A percentile compares a stretch with the other conserved stretches of the same genome.
These are phyloP conservation scores for Hippocampus abdominalis DNA, from an alignment of 2,113 vertebrate species.

Conservation along the genomic window DNA sequence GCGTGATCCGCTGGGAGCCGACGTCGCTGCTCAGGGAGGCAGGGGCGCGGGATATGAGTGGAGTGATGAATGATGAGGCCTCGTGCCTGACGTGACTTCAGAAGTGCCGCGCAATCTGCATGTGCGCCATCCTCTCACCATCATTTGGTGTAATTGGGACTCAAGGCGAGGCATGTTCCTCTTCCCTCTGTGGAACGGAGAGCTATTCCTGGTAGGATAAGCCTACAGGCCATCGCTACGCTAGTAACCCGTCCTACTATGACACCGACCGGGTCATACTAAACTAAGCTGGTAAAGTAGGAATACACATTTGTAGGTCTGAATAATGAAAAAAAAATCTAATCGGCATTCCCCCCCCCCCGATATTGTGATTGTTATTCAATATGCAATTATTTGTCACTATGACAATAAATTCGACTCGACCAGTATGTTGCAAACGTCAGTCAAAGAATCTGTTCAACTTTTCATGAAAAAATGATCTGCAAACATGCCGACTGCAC, in stretches of 20 bases:
- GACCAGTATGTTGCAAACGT: too few relatives aligned
- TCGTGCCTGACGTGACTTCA: conserved; percentile 62
- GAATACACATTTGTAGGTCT: conserved; percentile 24
- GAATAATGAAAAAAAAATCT: too few relatives aligned
- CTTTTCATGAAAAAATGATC: too few relatives aligned
- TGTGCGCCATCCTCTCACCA: conserved; percentile 68
- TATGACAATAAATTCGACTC: too few relatives aligned
- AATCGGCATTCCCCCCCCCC: too few relatives aligned
- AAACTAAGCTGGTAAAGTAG: conserved; percentile 35
- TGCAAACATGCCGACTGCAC: too few relatives aligned
- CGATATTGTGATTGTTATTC: too few relatives aligned
- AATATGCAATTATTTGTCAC: too few relatives aligned
- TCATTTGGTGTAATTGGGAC: conserved; percentile 76
- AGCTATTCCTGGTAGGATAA: conserved; percentile 48
- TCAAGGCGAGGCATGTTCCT: conserved; percentile 58
- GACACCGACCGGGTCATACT: too few relatives aligned
- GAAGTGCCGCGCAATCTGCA: conserved; percentile 67
- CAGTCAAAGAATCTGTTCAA: too few relatives aligned
- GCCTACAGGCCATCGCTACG: conserved; percentile 37
- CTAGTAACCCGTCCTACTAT: conserved; percentile 28
- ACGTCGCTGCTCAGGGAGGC: conserved; percentile 59
- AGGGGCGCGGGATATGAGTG: conserved; percentile 64
- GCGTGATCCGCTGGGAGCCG: conserved; percentile 60
- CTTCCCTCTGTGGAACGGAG: conserved; percentile 40
- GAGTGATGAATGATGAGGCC: conserved; percentile 70